Percentiles rank a stretch among this genome's conserved stretches.
Conservation (phyloP, 2,888 invertebrate species). For the Thecocarcelia acutangulata region DNA sequence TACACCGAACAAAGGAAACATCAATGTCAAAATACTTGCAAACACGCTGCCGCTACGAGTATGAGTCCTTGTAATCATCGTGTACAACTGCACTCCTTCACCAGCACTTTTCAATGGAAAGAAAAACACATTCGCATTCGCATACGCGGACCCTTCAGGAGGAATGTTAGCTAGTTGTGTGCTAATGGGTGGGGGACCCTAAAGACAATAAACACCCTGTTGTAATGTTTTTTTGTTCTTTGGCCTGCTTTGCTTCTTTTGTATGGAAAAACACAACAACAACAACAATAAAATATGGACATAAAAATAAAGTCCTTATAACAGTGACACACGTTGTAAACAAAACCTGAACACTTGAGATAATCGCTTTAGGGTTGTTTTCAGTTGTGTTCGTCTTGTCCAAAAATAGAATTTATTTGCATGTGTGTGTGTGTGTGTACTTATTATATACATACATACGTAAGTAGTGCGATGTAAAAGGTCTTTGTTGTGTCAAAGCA, state of each 20-base stretch:
- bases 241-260: conserved; percentile 25
- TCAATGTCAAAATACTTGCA: conserved; percentile 55
- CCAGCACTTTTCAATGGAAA: conserved; percentile 22
- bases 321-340: conserved; percentile 71
- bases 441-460: no score
- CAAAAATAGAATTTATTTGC: conserved; percentile 5
- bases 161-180: conserved; percentile 17
- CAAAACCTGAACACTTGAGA: conserved; percentile 76
- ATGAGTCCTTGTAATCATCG: conserved; percentile 49
- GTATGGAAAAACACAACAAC: conserved; percentile 27
- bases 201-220: conserved; percentile 62
- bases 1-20: conserved; percentile 13
- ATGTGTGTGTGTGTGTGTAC: neutral
- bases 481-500: conserved; percentile 1
- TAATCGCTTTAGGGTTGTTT: conserved; percentile 80
- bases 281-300: conserved; percentile 17
- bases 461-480: neutral
- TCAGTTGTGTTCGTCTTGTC: conserved; percentile 41
- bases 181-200: conserved; percentile 43
- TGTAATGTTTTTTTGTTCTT: conserved; percentile 32
- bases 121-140: neutral
- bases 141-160: neutral
- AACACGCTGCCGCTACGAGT: neutral
- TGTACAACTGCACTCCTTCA: conserved; percentile 32
- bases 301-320: conserved; percentile 69